Conservation (phyloP, 2,888 invertebrate species). For the Microctonus hyperodae region DNA sequence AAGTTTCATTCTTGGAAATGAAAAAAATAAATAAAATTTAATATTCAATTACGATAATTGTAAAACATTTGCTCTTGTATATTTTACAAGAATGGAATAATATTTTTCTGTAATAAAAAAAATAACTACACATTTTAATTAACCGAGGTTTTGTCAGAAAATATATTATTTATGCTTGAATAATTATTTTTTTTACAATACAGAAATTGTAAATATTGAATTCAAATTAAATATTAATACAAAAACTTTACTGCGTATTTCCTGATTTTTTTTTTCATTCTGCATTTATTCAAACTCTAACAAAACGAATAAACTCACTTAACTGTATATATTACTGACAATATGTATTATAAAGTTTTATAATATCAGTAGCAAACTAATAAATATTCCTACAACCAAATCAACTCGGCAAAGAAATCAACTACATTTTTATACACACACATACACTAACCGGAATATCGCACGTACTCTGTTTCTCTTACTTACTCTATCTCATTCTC, state of each 20-base stretch:
- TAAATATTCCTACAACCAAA: constrained; percentile 9
- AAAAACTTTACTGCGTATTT: no score
- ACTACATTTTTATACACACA: constrained; percentile 9
- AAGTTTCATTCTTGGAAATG: no score
- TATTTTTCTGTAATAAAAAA: no score
- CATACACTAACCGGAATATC: not conserved
- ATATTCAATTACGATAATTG: no score
- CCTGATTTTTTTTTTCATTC: not conserved
- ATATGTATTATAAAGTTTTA: not conserved
- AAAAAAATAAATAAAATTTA: no score
- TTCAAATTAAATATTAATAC: not conserved
- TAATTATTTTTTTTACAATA: not conserved
- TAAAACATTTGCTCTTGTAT: no score
- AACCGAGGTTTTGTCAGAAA: no score
- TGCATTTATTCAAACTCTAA: constrained; percentile 3
- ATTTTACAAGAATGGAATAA: no score
- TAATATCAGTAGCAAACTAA: constrained; percentile 12
- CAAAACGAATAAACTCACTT: not conserved
- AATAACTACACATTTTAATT: no score
- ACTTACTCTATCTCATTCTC: not conserved
- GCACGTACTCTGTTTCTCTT: not conserved
- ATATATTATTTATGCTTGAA: no score
- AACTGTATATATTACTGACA: not conserved
- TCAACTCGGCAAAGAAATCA: constrained; percentile 18
- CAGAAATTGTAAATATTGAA: not conserved